Base-by-base conservation (phyloP, 2,113 vertebrate genomes). In the Colaptes auratus region DNA sequence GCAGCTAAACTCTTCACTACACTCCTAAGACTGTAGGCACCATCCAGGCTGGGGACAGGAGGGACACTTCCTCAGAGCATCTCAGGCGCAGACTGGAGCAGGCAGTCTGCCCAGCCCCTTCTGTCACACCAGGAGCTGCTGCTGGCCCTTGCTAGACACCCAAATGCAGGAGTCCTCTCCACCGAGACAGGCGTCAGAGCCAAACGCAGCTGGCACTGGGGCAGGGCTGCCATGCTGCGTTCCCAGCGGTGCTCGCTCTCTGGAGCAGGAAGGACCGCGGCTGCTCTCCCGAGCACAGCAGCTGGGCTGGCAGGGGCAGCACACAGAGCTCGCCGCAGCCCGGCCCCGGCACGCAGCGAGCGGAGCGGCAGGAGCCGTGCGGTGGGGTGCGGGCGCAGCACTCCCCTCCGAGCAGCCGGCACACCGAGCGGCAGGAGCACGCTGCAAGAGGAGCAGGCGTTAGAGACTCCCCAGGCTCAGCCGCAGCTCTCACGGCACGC, bases 321-420 rank as follows among this genome's bases (percentile, higher is more conserved):
- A 82, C 61, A 69, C 70, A 48, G 3, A 44, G 79, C 76, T 90
- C 73, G 33, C 72, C 5, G 0, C 74, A 79, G 87, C 58, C 66
- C 72, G 89, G 70, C 56, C 59, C n/a, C 82, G 55, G 30, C 36
- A 39, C 36, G 36, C 36, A 39, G 36, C 36, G 36, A 39, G 36
- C 36, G 36, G 36, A 39, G 36, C 36, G 36, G 36, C 36, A 39
- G 36, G 36, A 39, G 36, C 36, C 9, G 36, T 10, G 36, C 36
- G 36, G 36, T 84, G 83, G 92, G 35, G 92, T 52, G 1, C 24
- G 82, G 59, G 52, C 5, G 11, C 70, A 28, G 59, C 88, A 98
- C 98, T 98, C 96, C 98, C 98, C 98, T 98, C 96, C 94, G 81
- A 97, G 82, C 91, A 97, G 97, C 83, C 96, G 94, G 91, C 97